Percentiles rank a stretch among this genome's conserved stretches.
These are phyloP conservation scores for Physella acuta DNA, from an alignment of 1,140 invertebrate species.

Conservation along the genomic window DNA sequence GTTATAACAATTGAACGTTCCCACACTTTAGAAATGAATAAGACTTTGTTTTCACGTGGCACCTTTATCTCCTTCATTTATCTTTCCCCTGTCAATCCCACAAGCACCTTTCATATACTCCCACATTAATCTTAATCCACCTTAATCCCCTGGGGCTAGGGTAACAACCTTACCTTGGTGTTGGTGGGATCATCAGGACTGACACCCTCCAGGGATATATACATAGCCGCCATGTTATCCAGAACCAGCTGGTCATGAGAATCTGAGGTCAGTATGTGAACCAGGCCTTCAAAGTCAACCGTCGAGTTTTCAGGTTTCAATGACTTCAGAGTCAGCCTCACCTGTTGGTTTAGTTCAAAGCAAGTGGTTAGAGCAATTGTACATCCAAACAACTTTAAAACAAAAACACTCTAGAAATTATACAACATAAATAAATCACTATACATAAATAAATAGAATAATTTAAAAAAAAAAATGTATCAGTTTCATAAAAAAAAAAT, in stretches of 20 bases:
- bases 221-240: conserved; percentile 17
- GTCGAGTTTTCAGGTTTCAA: conserved; percentile 9
- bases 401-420: neutral
- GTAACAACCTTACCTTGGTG: conserved; percentile 10
- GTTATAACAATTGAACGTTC: no score
- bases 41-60: no score
- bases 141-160: no score
- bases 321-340: conserved; percentile 17
- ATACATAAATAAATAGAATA: no score
- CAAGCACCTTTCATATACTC: no score
- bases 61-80: no score
- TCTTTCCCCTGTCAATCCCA: no score
- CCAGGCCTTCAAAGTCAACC: conserved; percentile 16
- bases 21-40: no score
- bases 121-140: no score
- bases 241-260: neutral
- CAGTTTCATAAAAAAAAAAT: no score
- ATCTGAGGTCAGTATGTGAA: conserved; percentile 17
- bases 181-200: neutral
- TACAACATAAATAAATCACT: neutral
- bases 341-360: no score
- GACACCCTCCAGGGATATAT: conserved; percentile 15
- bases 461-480: no score
- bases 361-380: neutral
- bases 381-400: neutral